Evolutionary conservation across 2,888 invertebrate genomes (phyloP), one percentile per base, ranked within the genome.

Genomic region (Chrysotoxum bicinctum): DNA sequence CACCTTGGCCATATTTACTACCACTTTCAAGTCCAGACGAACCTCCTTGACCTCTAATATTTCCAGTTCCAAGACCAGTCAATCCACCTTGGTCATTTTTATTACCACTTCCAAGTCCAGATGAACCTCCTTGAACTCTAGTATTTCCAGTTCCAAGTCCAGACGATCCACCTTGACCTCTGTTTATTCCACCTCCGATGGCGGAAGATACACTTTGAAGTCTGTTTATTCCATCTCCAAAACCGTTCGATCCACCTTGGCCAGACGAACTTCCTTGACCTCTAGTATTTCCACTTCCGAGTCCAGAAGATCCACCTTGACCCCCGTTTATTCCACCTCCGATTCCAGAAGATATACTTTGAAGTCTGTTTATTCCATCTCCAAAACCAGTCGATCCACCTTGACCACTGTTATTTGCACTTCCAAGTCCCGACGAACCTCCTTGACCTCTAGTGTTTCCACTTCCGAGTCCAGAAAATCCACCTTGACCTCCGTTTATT

Each of bases 271-370:
- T n/a, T n/a, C n/a, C n/a, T n/a, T 32, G 54, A 6, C 54, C 54
- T 16, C 32, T 10, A 2, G 32, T 54, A 1, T 6, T 19, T 19
- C 32, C 32, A 5, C 12, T 6, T 32, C 69, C 68, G 10, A 16
- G 32, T 16, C 70, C 70, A 16, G 23, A 1, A 21, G 23, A 40
- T 52, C 52, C 52, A 26, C 52, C 16, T 16, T 52, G 52, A 4
- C 87, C 87, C 2, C 88, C 88, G 14, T 83, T 75, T 30, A 60
- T 84, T 16, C 88, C 85, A 19, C 74, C 73, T 16, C 88, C 88
- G 10, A 86, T 81, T 7, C 74, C 60, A 45, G 79, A 83, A 3
- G 16, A 10, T 43, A 52, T 73, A 16, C 82, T 72, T 56, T 84
- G 87, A 69, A 85, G 26, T 52, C 83, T 87, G 12, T 81, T 85